Evolutionary conservation across 2,113 vertebrate genomes (phyloP).

Genomic region (Chaetodon trifascialis): DNA sequence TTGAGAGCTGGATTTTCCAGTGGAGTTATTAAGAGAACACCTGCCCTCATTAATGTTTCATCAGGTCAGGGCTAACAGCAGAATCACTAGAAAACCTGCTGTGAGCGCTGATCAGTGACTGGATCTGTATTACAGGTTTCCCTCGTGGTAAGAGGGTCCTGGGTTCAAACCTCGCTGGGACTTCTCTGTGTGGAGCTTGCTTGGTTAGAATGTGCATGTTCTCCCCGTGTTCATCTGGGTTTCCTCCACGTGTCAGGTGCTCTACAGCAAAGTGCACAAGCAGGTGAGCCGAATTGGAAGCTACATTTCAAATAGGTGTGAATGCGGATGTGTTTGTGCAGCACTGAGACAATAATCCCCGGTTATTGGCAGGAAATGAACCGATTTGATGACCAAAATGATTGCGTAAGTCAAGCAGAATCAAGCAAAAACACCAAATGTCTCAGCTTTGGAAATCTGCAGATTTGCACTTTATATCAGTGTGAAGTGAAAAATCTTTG

Average conservation of each 20-base stretch:
- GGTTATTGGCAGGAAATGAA: neutral
- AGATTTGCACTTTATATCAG: neutral
- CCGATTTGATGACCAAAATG: neutral
- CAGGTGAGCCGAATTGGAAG: neutral
- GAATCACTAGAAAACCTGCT: conserved; percentile 15
- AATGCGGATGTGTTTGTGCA: neutral
- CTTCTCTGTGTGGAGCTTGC: neutral
- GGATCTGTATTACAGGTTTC: neutral
- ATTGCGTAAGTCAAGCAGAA: neutral
- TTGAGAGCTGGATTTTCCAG: conserved; percentile 45
- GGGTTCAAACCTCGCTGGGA: neutral
- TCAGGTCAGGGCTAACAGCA: conserved; percentile 1
- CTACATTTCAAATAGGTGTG: neutral
- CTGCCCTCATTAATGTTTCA: conserved; percentile 54
- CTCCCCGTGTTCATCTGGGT: neutral
- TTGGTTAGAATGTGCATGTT: conserved; percentile 34
- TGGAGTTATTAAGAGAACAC: conserved; percentile 55
- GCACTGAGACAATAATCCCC: neutral
- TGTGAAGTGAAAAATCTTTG: neutral
- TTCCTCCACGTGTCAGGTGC: conserved; percentile 37
- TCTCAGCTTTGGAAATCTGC: neutral
- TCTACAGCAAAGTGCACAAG: neutral
- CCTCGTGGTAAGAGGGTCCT: neutral
- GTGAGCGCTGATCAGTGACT: neutral
- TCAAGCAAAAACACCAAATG: conserved; percentile 11